Evolutionary conservation across 1,140 invertebrate species (phyloP).

Genomic region (Drosophila cardini): DNA sequence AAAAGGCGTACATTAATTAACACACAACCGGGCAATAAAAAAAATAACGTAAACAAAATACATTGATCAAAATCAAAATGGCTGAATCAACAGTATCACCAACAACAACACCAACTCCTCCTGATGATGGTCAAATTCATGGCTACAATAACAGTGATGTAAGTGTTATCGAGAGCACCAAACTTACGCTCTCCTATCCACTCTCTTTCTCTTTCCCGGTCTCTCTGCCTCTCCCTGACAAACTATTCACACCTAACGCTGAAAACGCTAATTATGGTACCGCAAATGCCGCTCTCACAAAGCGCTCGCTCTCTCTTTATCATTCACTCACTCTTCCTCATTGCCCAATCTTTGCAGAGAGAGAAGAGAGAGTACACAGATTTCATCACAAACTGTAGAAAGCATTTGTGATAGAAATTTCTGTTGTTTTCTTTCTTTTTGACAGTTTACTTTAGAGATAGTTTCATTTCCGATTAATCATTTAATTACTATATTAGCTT

Average conservation of each 20-base stretch:
- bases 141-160: slow-evolving; percentile 77
- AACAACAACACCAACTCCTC: slow-evolving; percentile 53
- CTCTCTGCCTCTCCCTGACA: neutral
- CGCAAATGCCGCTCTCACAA: slow-evolving; percentile 6
- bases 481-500: too few species aligned
- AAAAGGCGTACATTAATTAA: slow-evolving; percentile 65
- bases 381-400: slow-evolving; percentile 7
- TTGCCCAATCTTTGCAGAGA: neutral
- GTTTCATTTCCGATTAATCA: too few species aligned
- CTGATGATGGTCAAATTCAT: slow-evolving; percentile 78
- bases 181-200: neutral
- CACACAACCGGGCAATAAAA: slow-evolving; percentile 34
- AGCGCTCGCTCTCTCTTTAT: neutral
- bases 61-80: slow-evolving; percentile 55
- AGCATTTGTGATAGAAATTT: neutral
- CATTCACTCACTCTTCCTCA: neutral
- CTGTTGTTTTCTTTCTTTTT: too few species aligned
- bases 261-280: neutral
- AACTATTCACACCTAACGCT: neutral
- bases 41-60: slow-evolving; percentile 46
- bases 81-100: slow-evolving; percentile 70
- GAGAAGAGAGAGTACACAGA: neutral
- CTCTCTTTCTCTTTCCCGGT: slow-evolving; percentile 4
- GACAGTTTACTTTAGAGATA: too few species aligned
- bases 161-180: slow-evolving; percentile 46